Base-by-base conservation (phyloP, 2,888 invertebrate genomes). In the Nycteola revayana region DNA sequence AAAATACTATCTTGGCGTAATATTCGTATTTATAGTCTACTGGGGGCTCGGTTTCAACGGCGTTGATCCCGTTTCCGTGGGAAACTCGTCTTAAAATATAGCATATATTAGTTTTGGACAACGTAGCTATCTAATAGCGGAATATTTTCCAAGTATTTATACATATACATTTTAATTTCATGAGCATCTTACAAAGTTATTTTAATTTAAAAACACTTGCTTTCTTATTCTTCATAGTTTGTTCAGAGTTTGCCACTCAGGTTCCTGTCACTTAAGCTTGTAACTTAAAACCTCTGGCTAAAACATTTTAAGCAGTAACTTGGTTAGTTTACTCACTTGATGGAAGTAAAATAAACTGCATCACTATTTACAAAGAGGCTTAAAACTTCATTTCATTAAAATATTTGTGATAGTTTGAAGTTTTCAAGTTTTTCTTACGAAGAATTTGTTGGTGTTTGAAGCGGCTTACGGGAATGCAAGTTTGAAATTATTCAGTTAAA, bases 311-410 rank as follows among this genome's bases (percentile, higher is more conserved):
- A 45, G 37, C 21, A 37, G 25, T 9, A 43, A 56, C 33, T 59
- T 47, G 36, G 46, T 42, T 48, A 48, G 51, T 57, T 48, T 47
- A 26, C 40, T 17, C 35, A 32, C 42, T 55, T 41, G 49, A 52
- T 42, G 47, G 39, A 45, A 43, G 41, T 35, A 55, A 28, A 42
- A 49, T 49, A 42, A 47, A 55, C 49, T 47, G 52, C 49, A 58
- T 48, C 43, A 42, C 33, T 52, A 40, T 59, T 48, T 59, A 59
- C 53, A 44, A 58, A 47, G 53, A 52, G 60, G 48, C 60, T 60
- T 49, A 41, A 48, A 58, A 58, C 53, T 58, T 59, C 39, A 52
- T 49, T 58, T 59, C 43, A 59, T 58, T 55, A 55, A 51, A 55
- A 48, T 52, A 48, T 49, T 45, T 43, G 41, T 47, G 37, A 36